phyloP scores from a whole-genome alignment of 2,797 vertebrate species.

The Pelobates cultripes region DNA sequence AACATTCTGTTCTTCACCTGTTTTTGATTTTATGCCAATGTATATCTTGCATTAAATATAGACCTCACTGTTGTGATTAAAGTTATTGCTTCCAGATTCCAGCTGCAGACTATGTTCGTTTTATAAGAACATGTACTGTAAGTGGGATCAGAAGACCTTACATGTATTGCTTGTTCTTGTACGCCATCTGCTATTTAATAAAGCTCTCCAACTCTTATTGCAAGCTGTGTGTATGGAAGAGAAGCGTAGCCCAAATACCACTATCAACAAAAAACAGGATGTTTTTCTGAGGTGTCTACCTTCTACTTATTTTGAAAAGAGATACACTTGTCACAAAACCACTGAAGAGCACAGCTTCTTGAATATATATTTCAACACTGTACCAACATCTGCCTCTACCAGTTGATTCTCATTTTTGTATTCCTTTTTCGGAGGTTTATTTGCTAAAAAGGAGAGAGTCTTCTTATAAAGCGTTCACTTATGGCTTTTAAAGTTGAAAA shows the following conservation, averaged over 20 bases:
- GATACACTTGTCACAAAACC: too few species aligned
- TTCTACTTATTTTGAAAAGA: too few species aligned
- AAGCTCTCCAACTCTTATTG: slow-evolving; percentile 24
- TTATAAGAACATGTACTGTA: slow-evolving; percentile 49
- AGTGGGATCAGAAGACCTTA: slow-evolving; percentile 41
- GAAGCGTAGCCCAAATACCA: background rate
- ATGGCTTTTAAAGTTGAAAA: too few species aligned
- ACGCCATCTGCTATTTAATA: slow-evolving; percentile 41
- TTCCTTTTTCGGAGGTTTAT: too few species aligned
- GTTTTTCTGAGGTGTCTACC: too few species aligned
- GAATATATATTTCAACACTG: too few species aligned
- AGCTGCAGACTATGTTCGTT: slow-evolving; percentile 18
- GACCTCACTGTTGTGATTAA: slow-evolving; percentile 45
- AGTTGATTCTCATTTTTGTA: too few species aligned
- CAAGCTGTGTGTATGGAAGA: slow-evolving; percentile 2
- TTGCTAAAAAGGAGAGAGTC: too few species aligned
- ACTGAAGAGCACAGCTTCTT: too few species aligned
- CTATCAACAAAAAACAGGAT: too few species aligned
- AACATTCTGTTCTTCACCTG: slow-evolving; percentile 45
- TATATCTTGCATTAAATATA: slow-evolving; percentile 64
- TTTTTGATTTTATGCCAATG: slow-evolving; percentile 59
- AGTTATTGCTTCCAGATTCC: slow-evolving; percentile 61
- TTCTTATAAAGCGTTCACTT: too few species aligned
- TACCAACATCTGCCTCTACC: too few species aligned
- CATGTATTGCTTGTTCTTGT: slow-evolving; percentile 42